Evolutionary conservation across 2,113 vertebrate species (phyloP), one percentile per base, ranked within the genome.

Genomic region (Callipepla squamata): DNA sequence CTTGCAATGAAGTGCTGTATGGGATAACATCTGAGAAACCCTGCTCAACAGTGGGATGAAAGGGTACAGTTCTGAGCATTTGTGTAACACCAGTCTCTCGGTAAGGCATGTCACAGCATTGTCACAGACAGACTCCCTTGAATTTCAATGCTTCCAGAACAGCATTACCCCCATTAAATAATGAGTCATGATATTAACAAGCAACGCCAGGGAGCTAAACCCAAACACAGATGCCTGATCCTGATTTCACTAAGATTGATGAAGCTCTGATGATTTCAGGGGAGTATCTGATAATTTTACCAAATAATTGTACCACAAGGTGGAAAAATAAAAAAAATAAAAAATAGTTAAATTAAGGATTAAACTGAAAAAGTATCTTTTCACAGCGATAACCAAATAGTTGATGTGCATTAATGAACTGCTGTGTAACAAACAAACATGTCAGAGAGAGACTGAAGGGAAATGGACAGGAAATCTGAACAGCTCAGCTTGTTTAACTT

Each of bases 281-380:
- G 40, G 18, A 44, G 20, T 9, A 57, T 0, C 3, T 78, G 7
- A 9, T 48, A 5, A 55, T 53, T 28, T 51, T 67, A 28, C 70
- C 13, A 23, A 66, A 7, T 55, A n/a, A n/a, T n/a, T n/a, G n/a
- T n/a, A n/a, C 50, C 53, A 44, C 5, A 22, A 7, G 4, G 66
- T 11, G 6, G 5, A 2, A 0, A 1, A 2, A 11, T 18, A n/a
- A 40, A 5, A 11, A 40, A 13, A 40, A 40, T 11, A 40, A 16
- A 9, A 28, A 53, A 21, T 19, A 40, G 11, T 26, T 38, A 25
- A 9, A 34, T 18, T 51, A 3, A 55, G 25, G 2, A n/a, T 42
- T 9, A 45, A 42, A 58, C 20, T 6, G 4, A 57, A 13, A 16
- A 74, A 69, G 8, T 17, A 30, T 48, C 20, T 65, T 85, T 73